These are phyloP conservation scores for Microchirus variegatus DNA, from an alignment of 2,797 vertebrate genomes.

Conservation along the genomic window DNA sequence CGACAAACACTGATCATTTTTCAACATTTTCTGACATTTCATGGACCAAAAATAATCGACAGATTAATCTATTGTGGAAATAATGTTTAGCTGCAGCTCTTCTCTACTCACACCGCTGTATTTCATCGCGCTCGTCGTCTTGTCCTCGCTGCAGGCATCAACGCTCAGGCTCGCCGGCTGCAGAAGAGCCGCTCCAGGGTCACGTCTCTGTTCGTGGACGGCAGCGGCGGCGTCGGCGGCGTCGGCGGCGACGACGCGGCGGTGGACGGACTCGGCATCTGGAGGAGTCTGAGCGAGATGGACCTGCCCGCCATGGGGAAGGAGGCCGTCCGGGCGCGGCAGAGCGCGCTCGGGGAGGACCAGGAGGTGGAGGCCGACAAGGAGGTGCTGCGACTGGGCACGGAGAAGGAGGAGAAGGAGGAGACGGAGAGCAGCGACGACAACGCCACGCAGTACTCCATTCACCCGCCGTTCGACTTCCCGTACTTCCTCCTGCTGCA, in stretches of 20 bases:
- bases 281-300: constrained; percentile 85
- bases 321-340: constrained; percentile 59
- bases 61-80: no score
- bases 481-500: constrained; percentile 85
- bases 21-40: no score
- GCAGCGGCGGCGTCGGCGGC: constrained; percentile 57
- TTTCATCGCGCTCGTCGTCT: no score
- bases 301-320: constrained; percentile 74
- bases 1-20: no score
- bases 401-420: constrained; percentile 84
- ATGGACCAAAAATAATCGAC: no score
- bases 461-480: constrained; percentile 82
- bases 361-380: constrained; percentile 76
- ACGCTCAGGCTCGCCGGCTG: constrained; percentile 79
- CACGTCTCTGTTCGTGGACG: constrained; percentile 80
- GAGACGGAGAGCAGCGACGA: constrained; percentile 85
- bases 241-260: constrained; percentile 60
- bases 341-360: constrained; percentile 63
- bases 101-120: no score
- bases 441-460: constrained; percentile 82
- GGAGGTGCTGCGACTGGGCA: constrained; percentile 69
- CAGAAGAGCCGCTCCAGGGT: constrained; percentile 79
- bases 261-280: constrained; percentile 72
- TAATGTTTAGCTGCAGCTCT: no score
- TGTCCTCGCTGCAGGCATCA: constrained; percentile 75